A percentile compares a stretch with the other conserved stretches of the same genome.
These are phyloP conservation scores for Seira ritae DNA, from an alignment of 2,888 invertebrate species.

Conservation along the genomic window DNA sequence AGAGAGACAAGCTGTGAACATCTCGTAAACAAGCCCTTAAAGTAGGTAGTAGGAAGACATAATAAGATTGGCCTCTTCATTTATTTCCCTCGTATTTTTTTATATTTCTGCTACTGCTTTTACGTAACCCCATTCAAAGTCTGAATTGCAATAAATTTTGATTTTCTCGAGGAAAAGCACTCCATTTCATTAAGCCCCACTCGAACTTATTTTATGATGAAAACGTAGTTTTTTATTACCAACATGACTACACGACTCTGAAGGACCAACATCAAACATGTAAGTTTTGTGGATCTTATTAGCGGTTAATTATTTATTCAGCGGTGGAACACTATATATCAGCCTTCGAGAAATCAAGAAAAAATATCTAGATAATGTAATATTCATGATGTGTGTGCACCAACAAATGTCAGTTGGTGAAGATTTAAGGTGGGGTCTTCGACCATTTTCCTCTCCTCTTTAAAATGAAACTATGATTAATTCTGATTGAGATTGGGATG, in stretches of 20 bases:
- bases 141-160: too few species aligned
- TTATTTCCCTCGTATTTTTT: too few species aligned
- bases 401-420: constrained; percentile 61
- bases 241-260: constrained; percentile 33
- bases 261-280: neutral
- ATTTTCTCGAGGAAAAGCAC: too few species aligned
- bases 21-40: neutral
- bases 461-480: constrained; percentile 7
- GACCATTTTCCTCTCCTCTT: neutral
- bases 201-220: constrained; percentile 27
- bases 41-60: neutral
- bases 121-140: neutral
- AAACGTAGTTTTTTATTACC: constrained; percentile 20
- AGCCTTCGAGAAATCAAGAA: neutral
- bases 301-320: constrained; percentile 61
- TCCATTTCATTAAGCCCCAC: neutral
- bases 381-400: constrained; percentile 36
- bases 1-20: neutral
- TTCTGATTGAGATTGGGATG: neutral
- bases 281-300: constrained; percentile 50
- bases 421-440: constrained; percentile 64
- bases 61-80: neutral
- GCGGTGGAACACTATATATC: constrained; percentile 46
- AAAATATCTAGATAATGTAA: constrained; percentile 38
- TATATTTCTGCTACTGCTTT: neutral